Evolutionary conservation across 1,140 invertebrate species (phyloP).

Genomic region (Nebria ingens): DNA sequence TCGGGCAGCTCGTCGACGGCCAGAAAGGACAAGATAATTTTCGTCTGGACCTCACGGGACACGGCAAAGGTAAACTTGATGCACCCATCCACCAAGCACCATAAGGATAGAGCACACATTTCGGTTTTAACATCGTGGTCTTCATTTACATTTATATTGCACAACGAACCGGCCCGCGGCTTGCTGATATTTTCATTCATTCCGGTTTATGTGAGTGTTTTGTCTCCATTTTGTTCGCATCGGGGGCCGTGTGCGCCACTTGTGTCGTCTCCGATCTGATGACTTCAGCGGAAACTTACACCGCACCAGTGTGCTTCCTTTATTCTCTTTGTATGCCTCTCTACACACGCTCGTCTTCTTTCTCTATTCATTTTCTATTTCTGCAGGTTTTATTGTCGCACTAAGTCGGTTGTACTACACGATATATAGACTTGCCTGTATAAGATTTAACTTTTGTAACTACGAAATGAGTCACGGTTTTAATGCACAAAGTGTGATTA

Average conservation of each 20-base stretch:
- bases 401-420: not conserved
- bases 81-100: not conserved
- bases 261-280: constrained; percentile 4
- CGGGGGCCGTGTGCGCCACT: constrained; percentile 8
- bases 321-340: constrained; percentile 5
- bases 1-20: constrained; percentile 90
- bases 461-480: not conserved
- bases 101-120: not conserved
- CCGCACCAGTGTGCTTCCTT: constrained; percentile 1
- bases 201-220: constrained; percentile 20
- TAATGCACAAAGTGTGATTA: not conserved
- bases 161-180: not conserved
- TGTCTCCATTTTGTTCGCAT: constrained; percentile 19
- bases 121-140: not conserved
- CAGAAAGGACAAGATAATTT: constrained; percentile 71
- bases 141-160: constrained; percentile 9
- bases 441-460: not conserved
- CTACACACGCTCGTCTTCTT: not conserved
- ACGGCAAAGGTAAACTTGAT: constrained; percentile 52
- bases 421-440: not conserved
- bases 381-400: not conserved
- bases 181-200: constrained; percentile 13
- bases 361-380: constrained; percentile 14
- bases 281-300: not conserved
- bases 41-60: constrained; percentile 52